phyloP scores from a whole-genome alignment of 2,113 vertebrate species.

The Indicator indicator region DNA sequence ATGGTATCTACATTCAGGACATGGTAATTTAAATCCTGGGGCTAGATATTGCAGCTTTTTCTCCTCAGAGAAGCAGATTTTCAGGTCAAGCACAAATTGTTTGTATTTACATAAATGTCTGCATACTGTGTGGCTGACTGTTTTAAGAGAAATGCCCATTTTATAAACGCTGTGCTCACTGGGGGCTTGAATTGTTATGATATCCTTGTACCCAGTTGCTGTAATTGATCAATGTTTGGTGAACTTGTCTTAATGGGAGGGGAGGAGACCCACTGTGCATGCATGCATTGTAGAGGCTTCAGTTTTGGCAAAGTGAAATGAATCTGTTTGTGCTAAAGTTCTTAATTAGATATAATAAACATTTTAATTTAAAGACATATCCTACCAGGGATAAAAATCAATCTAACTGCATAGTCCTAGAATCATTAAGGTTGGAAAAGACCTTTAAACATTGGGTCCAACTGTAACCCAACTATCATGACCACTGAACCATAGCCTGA shows the following conservation, averaged over 20 bases:
- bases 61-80: not conserved
- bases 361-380: not conserved
- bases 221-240: not conserved
- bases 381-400: not conserved
- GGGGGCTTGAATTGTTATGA: not conserved
- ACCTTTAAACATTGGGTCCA: no score
- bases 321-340: not conserved
- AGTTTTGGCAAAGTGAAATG: not conserved
- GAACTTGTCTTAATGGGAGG: not conserved
- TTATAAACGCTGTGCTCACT: not conserved
- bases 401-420: no score
- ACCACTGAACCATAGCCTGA: no score
- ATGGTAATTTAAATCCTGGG: not conserved
- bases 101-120: not conserved
- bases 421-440: no score
- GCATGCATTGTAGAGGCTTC: accelerated
- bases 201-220: not conserved
- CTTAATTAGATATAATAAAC: slow-evolving; percentile 23
- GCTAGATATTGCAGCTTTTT: not conserved
- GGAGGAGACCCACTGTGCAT: not conserved
- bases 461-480: no score
- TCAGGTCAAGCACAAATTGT: not conserved
- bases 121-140: not conserved
- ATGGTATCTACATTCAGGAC: not conserved
- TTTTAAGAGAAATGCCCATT: not conserved